Evolutionary conservation across 2,113 vertebrate species (phyloP).

Genomic region (Andinoacara biseriatus): DNA sequence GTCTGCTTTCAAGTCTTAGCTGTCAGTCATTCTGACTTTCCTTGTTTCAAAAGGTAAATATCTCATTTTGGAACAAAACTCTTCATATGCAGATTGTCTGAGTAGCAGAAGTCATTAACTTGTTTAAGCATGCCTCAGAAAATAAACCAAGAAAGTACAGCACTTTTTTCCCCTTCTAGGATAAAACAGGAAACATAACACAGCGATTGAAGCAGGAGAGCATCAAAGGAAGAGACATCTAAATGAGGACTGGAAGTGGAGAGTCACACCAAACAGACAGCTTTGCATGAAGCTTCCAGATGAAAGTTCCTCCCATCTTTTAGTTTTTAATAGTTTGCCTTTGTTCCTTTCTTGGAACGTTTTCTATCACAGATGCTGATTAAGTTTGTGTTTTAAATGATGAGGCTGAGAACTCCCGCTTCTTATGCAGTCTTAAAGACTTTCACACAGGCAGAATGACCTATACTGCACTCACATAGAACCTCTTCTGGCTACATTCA

Average conservation of each 20-base stretch:
- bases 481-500: slow-evolving; percentile 2
- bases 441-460: not conserved
- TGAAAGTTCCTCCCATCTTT: slow-evolving; percentile 54
- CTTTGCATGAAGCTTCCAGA: slow-evolving; percentile 39
- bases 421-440: not conserved
- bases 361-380: slow-evolving; percentile 32
- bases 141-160: slow-evolving; percentile 59
- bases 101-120: slow-evolving; percentile 66
- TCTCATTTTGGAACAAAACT: slow-evolving; percentile 57
- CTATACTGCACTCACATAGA: not conserved
- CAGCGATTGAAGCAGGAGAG: slow-evolving; percentile 49
- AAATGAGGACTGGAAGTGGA: slow-evolving; percentile 40
- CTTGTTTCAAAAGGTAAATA: slow-evolving; percentile 16
- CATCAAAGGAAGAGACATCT: slow-evolving; percentile 44
- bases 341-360: slow-evolving; percentile 39
- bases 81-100: slow-evolving; percentile 70
- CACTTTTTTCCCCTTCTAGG: slow-evolving; percentile 22
- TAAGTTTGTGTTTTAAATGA: slow-evolving; percentile 41
- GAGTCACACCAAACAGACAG: slow-evolving; percentile 23
- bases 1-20: slow-evolving; percentile 13
- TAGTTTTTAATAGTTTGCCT: slow-evolving; percentile 36
- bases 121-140: slow-evolving; percentile 69
- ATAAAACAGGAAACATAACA: slow-evolving; percentile 57
- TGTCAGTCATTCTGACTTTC: slow-evolving; percentile 40
- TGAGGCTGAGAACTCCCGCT: not conserved